Evolutionary conservation across 1,140 invertebrate genomes (phyloP), one percentile per base, ranked within the genome.

Genomic region (Littorina saxatilis): DNA sequence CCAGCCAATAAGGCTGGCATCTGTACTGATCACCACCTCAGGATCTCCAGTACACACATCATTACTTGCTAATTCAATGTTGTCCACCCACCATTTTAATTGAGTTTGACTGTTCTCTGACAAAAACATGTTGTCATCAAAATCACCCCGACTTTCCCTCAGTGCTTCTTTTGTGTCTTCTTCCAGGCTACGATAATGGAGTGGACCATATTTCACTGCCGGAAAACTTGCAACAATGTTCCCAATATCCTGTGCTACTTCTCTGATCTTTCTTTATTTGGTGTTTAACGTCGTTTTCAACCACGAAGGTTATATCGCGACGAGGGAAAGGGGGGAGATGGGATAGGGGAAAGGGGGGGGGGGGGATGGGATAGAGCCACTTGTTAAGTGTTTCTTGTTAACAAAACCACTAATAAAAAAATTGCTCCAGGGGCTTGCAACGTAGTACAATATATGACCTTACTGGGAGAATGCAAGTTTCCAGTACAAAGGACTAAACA

Each of bases 1-100:
- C 82, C 82, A 83, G 29, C 66, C 68, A 50, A 1, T 55, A 17
- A 55, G 23, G 35, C 75, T 58, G 32, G 52, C 43, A 77, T 77
- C 23, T 29, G 23, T 29, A 32, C 0, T 55, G 37, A 77, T 32
- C 4, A 37, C 35, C 7, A 55, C 52, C 2, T 29, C 23, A 55
- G 75, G 75, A 7, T 37, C 27, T 17, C 32, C n/a, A 4, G 15
- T 23, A 61, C 23, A n/a, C 2, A 55, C n/a, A 15, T 5, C 0
- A 23, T 37, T 39, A 17, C 23, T 17, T 13, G n/a, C 50, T 5
- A 58, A 7, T 58, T 23, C 23, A 11, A 39, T 4, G 23, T 15
- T 55, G 1, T 29, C 17, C 3, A 77, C n/a, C 52, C 50, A 58
- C 52, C 75, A 32, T 29, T 52, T 32, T 37, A 77, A 15, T 55